Evolutionary conservation across 1,140 invertebrate genomes (phyloP).

Genomic region (Saccostrea cuccullata): DNA sequence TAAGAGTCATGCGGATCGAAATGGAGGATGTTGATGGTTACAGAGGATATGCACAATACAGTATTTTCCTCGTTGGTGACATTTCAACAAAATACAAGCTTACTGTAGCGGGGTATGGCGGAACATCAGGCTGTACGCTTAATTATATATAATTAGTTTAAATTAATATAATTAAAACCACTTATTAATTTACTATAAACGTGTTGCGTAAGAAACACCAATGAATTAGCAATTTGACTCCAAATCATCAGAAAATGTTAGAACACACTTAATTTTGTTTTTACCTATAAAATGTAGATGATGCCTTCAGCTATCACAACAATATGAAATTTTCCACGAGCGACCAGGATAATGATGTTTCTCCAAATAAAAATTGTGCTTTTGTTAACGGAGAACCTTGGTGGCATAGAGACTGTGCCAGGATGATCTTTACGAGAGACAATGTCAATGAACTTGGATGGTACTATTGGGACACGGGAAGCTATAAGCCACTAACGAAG

Average conservation of each 20-base stretch:
- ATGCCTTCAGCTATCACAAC: neutral
- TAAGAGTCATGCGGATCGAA: neutral
- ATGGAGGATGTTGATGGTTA: conserved; percentile 5
- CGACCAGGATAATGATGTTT: neutral
- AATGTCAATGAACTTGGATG: neutral
- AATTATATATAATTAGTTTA: too few species aligned
- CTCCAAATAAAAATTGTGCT: neutral
- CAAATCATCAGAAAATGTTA: too few species aligned
- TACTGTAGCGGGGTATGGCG: neutral
- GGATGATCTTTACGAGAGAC: neutral
- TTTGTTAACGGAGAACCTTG: neutral
- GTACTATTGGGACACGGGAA: neutral
- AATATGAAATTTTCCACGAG: neutral
- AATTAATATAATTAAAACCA: too few species aligned
- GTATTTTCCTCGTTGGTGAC: neutral
- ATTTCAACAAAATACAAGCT: neutral
- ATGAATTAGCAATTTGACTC: too few species aligned
- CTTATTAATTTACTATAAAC: too few species aligned
- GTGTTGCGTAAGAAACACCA: too few species aligned
- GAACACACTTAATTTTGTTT: too few species aligned
- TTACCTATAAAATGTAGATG: neutral
- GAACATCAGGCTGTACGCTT: neutral
- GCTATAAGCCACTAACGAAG: neutral
- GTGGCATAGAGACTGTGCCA: neutral
- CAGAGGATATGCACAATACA: neutral